A percentile compares a stretch with the other conserved stretches of the same genome.
These are phyloP conservation scores for Cryptus armator DNA, from an alignment of 2,888 invertebrate genomes.

Conservation along the genomic window DNA sequence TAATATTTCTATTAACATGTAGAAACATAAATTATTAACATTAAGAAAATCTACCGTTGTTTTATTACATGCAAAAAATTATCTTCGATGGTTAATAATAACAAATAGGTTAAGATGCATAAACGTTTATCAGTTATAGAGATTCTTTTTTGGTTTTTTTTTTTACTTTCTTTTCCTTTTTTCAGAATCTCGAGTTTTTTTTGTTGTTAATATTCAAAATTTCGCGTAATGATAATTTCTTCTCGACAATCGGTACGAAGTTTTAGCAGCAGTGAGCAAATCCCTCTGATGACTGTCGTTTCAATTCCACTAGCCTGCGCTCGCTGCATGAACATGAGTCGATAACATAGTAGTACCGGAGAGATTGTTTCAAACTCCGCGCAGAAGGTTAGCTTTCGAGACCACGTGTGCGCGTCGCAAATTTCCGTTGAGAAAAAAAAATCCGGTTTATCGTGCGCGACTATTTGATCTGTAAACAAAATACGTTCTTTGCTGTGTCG, in stretches of 20 bases:
- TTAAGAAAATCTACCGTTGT: no score
- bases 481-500: background rate
- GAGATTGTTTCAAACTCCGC: background rate
- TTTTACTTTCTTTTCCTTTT: no score
- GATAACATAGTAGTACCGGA: background rate
- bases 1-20: no score
- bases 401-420: constrained; percentile 28
- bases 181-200: no score
- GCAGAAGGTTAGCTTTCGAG: constrained; percentile 14
- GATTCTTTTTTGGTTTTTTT: no score
- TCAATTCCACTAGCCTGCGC: background rate
- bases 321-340: background rate
- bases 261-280: background rate
- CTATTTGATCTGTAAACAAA: constrained; percentile 18
- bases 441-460: background rate
- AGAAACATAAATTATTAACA: no score
- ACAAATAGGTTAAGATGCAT: background rate
- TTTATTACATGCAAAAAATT: background rate
- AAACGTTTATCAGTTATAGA: background rate
- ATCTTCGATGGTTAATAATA: no score
- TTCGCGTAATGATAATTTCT: no score
- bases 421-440: background rate
- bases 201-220: no score
- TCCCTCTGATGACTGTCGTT: background rate
- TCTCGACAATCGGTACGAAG: background rate